Conservation (phyloP, 1,140 invertebrate genomes). For the Brachionus plicatilis region DNA sequence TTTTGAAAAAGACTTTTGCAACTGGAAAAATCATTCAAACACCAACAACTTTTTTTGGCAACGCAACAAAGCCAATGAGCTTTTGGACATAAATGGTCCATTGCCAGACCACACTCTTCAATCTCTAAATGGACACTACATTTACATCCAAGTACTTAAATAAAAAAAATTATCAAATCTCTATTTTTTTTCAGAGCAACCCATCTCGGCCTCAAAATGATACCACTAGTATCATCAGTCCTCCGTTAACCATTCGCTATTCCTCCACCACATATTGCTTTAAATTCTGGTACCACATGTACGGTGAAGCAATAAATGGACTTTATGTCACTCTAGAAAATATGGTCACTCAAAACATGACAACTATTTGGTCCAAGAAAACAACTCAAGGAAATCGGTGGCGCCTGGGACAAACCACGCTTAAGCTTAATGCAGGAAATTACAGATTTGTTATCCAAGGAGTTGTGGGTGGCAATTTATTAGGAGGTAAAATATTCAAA, state of each 20-base stretch:
- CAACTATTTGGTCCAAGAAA: not conserved
- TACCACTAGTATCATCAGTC: not conserved
- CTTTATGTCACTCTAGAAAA: not conserved
- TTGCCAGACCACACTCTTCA: conserved; percentile 14
- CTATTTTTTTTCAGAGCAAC: not conserved
- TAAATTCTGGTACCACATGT: conserved; percentile 10
- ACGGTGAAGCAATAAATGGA: not conserved
- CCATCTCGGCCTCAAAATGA: not conserved
- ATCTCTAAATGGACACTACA: conserved; percentile 14
- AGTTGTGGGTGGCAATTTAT: not conserved
- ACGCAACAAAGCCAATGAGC: conserved; percentile 63
- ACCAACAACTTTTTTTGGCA: conserved; percentile 71
- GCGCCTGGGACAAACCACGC: not conserved
- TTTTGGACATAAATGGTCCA: conserved; percentile 47
- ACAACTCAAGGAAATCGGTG: not conserved
- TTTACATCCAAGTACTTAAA: conserved; percentile 17
- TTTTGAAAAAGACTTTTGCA: conserved; percentile 68
- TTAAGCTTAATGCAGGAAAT: not conserved
- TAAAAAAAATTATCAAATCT: not conserved
- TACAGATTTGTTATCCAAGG: conserved; percentile 26
- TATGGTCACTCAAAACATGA: not conserved
- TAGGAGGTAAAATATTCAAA: not conserved
- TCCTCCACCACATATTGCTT: not conserved
- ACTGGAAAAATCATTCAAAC: conserved; percentile 67
- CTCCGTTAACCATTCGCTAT: not conserved